Base-by-base conservation (phyloP, 2,113 vertebrate species). In the Odobenus rosmarus region DNA sequence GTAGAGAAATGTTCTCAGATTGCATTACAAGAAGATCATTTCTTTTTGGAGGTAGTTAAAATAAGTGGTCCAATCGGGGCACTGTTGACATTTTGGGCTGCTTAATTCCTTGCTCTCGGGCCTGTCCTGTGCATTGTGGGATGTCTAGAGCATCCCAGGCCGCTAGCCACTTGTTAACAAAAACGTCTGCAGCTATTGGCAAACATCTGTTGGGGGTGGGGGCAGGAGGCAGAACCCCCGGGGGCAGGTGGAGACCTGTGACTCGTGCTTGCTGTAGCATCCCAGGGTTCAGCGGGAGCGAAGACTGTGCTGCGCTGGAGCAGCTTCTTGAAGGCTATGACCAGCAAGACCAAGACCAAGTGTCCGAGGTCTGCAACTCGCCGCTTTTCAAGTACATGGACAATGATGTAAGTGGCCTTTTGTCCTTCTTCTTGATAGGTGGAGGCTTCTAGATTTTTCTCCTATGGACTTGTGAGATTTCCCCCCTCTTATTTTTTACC, bases 311-410 rank as follows among this genome's bases (percentile, higher is more conserved):
- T 28, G 99, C 99, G 0, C 99, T 99, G 95, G 99, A 99, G 93
- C 99, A 99, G 53, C 99, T 99, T 76, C 96, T 99, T 69, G 99
- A 99, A 97, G 99, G 99, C 0, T 99, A 99, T 72, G 99, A 99
- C 95, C 99, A 99, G 97, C 99, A 99, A 98, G 99, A 99, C 91
- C 99, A 99, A 97, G 99, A 99, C 85, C 99, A 99, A 92, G 99
- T 99, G 62, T 99, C 99, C 7, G 99, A 99, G 4, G 99, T 99
- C 72, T 99, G 99, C 98, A 99, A 99, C 98, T 99, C 99, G 0
- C 99, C 99, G 5, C 98, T 99, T 24, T 99, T 99, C 98, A 99
- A 99, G 98, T 99, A 99, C 98, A 99, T 99, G 99, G 99, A 99
- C 98, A 99, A 99, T 72, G 99, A 99, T 7, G 99, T 99, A 99